phyloP scores from a whole-genome alignment of 2,113 vertebrate species.

The Elachura formosa region DNA sequence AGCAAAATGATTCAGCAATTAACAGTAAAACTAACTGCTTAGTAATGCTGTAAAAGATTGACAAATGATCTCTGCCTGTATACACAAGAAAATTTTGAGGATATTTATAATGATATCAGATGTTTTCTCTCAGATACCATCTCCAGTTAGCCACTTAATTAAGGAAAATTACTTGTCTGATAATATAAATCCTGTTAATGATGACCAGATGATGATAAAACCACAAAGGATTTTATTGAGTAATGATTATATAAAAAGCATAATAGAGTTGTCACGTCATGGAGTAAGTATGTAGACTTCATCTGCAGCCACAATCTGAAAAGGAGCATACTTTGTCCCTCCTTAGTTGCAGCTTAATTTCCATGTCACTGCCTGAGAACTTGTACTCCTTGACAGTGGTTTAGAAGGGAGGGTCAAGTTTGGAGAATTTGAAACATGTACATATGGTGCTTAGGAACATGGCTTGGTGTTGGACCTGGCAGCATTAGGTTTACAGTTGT shows the following conservation, averaged over 20 bases:
- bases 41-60: neutral
- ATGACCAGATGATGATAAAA: slow-evolving; percentile 74
- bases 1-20: neutral
- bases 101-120: slow-evolving; percentile 17
- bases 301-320: neutral
- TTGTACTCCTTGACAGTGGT: rapidly evolving
- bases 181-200: slow-evolving; percentile 80
- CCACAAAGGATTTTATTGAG: slow-evolving; percentile 46
- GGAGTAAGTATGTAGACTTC: neutral
- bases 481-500: neutral
- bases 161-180: slow-evolving; percentile 73
- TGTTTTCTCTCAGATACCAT: slow-evolving; percentile 1
- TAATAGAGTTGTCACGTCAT: slow-evolving; percentile 37
- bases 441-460: neutral
- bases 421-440: neutral
- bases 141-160: slow-evolving; percentile 65
- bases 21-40: neutral
- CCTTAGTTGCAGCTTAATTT: neutral
- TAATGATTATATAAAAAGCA: slow-evolving; percentile 56
- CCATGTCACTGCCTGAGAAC: rapidly evolving
- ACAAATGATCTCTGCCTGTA: neutral
- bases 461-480: neutral
- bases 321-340: neutral
- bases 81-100: slow-evolving; percentile 7
- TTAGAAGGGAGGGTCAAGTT: neutral